These are phyloP conservation scores for Cacatua alba DNA, from an alignment of 2,113 vertebrate genomes.

Conservation along the genomic window DNA sequence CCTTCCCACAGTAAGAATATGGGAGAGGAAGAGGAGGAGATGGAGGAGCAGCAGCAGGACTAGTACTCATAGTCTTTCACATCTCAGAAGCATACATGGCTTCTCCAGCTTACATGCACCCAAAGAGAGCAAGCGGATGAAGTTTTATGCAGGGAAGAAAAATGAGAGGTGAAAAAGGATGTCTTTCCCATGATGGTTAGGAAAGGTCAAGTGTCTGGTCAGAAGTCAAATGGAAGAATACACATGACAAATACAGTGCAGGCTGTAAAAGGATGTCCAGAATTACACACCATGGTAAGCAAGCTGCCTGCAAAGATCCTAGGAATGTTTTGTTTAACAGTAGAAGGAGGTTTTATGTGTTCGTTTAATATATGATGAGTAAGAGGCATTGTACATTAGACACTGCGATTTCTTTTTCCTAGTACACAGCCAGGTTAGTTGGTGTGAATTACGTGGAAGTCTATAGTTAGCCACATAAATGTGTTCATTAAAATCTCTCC, in stretches of 20 bases:
- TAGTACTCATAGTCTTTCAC: neutral
- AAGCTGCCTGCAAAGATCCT: neutral
- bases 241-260: neutral
- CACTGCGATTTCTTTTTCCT: neutral
- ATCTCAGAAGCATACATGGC: neutral
- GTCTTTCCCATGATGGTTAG: rapidly evolving
- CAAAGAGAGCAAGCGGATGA: neutral
- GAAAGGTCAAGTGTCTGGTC: neutral
- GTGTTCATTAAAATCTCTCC: neutral
- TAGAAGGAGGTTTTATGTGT: neutral
- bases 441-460: neutral
- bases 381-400: neutral
- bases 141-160: neutral
- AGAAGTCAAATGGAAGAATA: neutral
- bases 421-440: neutral
- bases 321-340: neutral
- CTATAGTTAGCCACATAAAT: neutral
- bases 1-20: neutral
- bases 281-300: neutral
- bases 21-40: neutral
- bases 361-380: neutral
- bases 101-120: neutral
- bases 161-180: neutral
- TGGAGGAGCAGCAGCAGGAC: neutral
- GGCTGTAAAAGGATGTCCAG: neutral